Base-by-base conservation (phyloP, 53 echinoderm and acorn worm species). In the Echinarachnius parma region DNA sequence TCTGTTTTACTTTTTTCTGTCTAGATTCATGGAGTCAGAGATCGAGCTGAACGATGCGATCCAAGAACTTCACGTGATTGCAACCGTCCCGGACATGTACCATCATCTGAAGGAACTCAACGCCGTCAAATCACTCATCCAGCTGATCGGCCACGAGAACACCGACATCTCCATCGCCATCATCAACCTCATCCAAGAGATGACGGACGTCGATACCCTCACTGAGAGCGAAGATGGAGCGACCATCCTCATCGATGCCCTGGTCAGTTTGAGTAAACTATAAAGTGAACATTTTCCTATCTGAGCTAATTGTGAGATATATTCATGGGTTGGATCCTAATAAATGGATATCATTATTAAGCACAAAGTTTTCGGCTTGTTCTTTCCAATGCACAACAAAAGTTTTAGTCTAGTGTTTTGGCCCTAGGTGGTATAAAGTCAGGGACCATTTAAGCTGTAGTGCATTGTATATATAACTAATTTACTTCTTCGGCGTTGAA, bases 21-120 rank as follows among this genome's bases (percentile, higher is more conserved):
- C 13, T 56, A 95, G 95, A 31, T 95, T 95, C 65, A 95, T 95
- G 95, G 89, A 91, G 32, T 95, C 95, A 1, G 95, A 95, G 56
- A 81, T 95, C 26, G 90, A 95, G 9, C 46, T 95, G 30, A 90
- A 95, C 57, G 95, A 95, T 60, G 84, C 62, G 3, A 60, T 95
- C 5, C 95, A 95, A 42, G 95, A 95, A 66, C 84, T 95, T 11
- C 95, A 95, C 28, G 95, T 95, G 37, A 91, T 95, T 20, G 95
- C 95, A 37, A 91, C 95, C 3, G 86, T 75, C 4, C 95, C 95
- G 2, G 91, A 95, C 10, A 91, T 95, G 84, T 95, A 95, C 64
- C 95, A 91, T 46, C 91, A 95, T 52, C 63, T 91, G 19, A 88
- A 84, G 29, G 85, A 84, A 39, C 82, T 91, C 57, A 84, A 87